Percentiles rank a stretch among this genome's conserved stretches.
phyloP scores from a whole-genome alignment of 2,797 vertebrate genomes.

The Sitta carolinensis region DNA sequence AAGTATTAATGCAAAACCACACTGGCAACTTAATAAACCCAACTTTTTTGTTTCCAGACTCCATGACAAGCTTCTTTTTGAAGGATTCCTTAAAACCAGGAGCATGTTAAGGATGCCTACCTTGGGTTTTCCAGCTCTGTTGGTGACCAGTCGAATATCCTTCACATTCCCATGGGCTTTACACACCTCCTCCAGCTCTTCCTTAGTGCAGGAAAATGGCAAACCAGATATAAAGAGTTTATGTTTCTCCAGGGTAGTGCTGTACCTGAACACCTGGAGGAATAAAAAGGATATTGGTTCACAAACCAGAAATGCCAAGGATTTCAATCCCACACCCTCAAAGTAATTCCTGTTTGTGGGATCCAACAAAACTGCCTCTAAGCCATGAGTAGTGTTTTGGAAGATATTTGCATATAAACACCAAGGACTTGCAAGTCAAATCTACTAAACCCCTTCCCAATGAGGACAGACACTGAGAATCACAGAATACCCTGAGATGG shows the following conservation, averaged over 20 bases:
- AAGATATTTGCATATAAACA: neutral
- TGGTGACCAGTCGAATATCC: slow-evolving; percentile 92
- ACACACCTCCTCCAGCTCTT: slow-evolving; percentile 87
- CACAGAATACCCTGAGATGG: neutral
- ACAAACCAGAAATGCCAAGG: neutral
- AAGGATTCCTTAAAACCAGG: neutral
- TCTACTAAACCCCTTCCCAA: neutral
- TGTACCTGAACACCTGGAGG: slow-evolving; percentile 91
- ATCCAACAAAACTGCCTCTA: neutral
- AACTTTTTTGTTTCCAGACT: neutral
- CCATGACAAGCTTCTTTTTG: neutral
- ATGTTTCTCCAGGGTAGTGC: slow-evolving; percentile 91
- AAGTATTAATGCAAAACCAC: neutral
- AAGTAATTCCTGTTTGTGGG: neutral
- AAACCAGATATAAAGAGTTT: slow-evolving; percentile 95
- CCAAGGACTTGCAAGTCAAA: neutral
- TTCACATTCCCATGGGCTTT: slow-evolving; percentile 86
- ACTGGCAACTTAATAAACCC: neutral
- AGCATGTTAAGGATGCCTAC: slow-evolving; percentile 60
- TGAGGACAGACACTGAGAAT: neutral
- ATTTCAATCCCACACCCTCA: neutral
- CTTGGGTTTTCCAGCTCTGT: slow-evolving; percentile 95
- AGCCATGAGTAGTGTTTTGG: accelerated
- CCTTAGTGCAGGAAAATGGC: slow-evolving; percentile 90
- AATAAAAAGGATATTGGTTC: neutral